Conservation (phyloP, 2,797 vertebrate genomes). For the Lates japonicus region DNA sequence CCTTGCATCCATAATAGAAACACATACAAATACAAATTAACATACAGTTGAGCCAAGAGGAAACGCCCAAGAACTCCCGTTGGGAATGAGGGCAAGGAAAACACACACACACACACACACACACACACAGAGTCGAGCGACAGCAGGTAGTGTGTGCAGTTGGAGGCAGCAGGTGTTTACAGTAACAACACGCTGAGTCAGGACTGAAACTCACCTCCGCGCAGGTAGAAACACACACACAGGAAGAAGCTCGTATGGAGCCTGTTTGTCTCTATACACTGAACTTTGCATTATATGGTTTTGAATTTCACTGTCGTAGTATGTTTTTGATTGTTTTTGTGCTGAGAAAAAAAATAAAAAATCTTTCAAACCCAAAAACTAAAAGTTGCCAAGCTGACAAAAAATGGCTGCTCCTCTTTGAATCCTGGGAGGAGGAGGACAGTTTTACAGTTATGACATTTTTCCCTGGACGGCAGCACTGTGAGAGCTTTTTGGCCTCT, state of each 20-base stretch:
- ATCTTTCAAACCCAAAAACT: neutral
- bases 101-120: constrained; percentile 38
- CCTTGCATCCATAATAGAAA: neutral
- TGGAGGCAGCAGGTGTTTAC: constrained; percentile 69
- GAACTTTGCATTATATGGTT: neutral
- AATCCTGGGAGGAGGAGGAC: neutral
- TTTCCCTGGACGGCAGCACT: too few relatives aligned
- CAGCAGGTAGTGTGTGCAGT: constrained; percentile 17
- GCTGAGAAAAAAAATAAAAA: too few relatives aligned
- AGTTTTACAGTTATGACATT: neutral
- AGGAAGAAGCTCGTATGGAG: neutral
- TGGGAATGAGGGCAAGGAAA: constrained; percentile 11
- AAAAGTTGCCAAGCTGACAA: neutral
- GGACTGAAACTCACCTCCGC: constrained; percentile 29
- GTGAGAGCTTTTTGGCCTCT: neutral
- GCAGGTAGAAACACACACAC: constrained; percentile 13
- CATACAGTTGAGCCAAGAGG: constrained; percentile 37
- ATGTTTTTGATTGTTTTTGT: too few relatives aligned
- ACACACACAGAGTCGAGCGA: constrained; percentile 3
- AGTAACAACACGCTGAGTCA: constrained; percentile 70
- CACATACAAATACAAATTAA: constrained; percentile 21
- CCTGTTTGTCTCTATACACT: neutral
- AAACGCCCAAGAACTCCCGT: constrained; percentile 59
- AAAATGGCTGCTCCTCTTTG: neutral
- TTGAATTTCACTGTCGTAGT: neutral